Evolutionary conservation across 2,888 invertebrate genomes (phyloP), one percentile per base, ranked within the genome.

Genomic region (Augiades crinisus): DNA sequence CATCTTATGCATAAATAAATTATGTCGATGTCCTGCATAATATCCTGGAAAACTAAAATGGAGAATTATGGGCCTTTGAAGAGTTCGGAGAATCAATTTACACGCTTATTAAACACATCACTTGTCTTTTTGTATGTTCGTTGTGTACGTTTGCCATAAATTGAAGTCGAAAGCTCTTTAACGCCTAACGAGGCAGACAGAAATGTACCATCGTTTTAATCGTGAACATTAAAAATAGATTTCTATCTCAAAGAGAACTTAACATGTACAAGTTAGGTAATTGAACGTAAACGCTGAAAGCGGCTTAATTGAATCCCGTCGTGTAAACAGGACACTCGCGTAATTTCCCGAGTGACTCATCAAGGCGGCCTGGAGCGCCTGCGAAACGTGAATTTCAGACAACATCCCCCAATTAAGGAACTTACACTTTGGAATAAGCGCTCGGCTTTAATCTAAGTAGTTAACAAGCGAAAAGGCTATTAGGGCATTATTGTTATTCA

Each of bases 401-500:
- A 50, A 50, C 50, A 51, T 43, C 50, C 37, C 30, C 50, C 44
- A 51, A 51, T 51, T 51, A 51, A 51, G 50, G 30, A 44, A 51
- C 24, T 37, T 30, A 44, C 30, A 22, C 21, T 44, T 43, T 36
- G 5, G 10, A 21, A 37, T 37, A 17, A 50, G 13, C 24, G 34
- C 24, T 14, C 14, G 10, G 5, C 16, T 50, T 36, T 24, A 10
- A 40, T 40, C 6, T 41, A 27, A 36, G 14, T 27, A 22, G 16
- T 34, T 17, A 14, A 41, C 13, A 14, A 19, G 34, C 6, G 19
- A 19, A 43, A 40, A 30, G 33, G 24, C 34, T 36, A 27, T 21
- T 12, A 8, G 43, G 5, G 7, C 7, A 14, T n/a, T n/a, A 21
- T 36, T 8, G 21, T 50, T 43, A 30, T 49, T 47, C 6, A 47